Evolutionary conservation across 1,140 invertebrate species (phyloP).

Genomic region (Muscidifurax raptorellus): DNA sequence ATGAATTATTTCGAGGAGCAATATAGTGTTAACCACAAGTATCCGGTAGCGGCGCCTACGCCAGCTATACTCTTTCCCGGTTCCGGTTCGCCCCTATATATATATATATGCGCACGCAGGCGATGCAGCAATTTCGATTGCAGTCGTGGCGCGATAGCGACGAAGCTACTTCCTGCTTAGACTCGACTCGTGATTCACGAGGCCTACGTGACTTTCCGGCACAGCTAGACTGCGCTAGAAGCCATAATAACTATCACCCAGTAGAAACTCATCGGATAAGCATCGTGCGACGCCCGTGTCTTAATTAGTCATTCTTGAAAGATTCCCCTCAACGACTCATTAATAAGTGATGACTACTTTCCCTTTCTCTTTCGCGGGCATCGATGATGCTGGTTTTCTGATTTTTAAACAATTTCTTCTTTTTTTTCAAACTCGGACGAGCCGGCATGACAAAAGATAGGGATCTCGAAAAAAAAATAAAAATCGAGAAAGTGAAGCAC

Average conservation of each 20-base stretch:
- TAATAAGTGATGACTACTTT: constrained; percentile 9
- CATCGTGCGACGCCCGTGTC: constrained; percentile 56
- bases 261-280: constrained; percentile 53
- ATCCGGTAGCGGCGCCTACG: constrained; percentile 47
- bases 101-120: too few species aligned
- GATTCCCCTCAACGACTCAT: neutral
- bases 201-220: constrained; percentile 61
- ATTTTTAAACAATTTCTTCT: neutral
- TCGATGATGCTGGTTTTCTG: neutral
- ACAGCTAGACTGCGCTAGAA: constrained; percentile 39
- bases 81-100: constrained; percentile 25
- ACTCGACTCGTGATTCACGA: constrained; percentile 56
- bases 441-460: neutral
- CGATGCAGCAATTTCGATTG: constrained; percentile 60
- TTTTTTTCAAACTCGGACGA: neutral
- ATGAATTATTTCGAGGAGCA: constrained; percentile 40
- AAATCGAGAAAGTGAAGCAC: neutral
- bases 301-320: constrained; percentile 44
- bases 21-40: constrained; percentile 20
- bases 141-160: constrained; percentile 57
- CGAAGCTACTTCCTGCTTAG: constrained; percentile 58
- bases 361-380: neutral
- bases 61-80: neutral
- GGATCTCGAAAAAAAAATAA: neutral
- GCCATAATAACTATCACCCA: constrained; percentile 31